Base-by-base conservation (phyloP, 1,140 invertebrate genomes). In the Xylocopa sonorina region DNA sequence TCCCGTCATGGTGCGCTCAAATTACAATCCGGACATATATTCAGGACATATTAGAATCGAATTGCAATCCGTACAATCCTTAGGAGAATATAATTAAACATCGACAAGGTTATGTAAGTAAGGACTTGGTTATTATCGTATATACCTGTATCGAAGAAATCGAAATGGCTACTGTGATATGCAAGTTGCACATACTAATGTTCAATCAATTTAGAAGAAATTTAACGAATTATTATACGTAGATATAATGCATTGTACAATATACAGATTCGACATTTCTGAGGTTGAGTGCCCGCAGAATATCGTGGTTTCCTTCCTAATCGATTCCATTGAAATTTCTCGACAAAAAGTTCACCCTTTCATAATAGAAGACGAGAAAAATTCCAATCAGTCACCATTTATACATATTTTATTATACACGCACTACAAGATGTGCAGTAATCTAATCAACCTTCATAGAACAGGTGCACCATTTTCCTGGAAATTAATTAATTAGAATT, bases 401-500 rank as follows among this genome's bases (percentile, higher is more conserved):
- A n/a, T n/a, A n/a, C n/a, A n/a, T n/a, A n/a, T n/a, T n/a, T n/a
- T n/a, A n/a, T n/a, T n/a, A n/a, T n/a, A n/a, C n/a, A n/a, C n/a
- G n/a, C n/a, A n/a, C n/a, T n/a, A n/a, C n/a, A n/a, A n/a, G n/a
- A n/a, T n/a, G n/a, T n/a, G n/a, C n/a, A n/a, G n/a, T n/a, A n/a
- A n/a, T n/a, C n/a, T n/a, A n/a, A n/a, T n/a, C n/a, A n/a, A n/a
- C n/a, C n/a, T n/a, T n/a, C n/a, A n/a, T n/a, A n/a, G n/a, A n/a
- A n/a, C n/a, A n/a, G 38, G 38, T 38, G 38, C 38, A 2, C 0
- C 16, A 34, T 50, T 57, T 48, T 7, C 1, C 18, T 1, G 18
- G 3, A 27, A 50, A n/a, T n/a, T n/a, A 75, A 66, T 75, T 67
- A 32, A 77, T 67, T 41, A 34, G 29, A 68, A 41, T 68, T 68